Evolutionary conservation across 2,797 vertebrate species (phyloP).

Genomic region (Lepus oiostolus): DNA sequence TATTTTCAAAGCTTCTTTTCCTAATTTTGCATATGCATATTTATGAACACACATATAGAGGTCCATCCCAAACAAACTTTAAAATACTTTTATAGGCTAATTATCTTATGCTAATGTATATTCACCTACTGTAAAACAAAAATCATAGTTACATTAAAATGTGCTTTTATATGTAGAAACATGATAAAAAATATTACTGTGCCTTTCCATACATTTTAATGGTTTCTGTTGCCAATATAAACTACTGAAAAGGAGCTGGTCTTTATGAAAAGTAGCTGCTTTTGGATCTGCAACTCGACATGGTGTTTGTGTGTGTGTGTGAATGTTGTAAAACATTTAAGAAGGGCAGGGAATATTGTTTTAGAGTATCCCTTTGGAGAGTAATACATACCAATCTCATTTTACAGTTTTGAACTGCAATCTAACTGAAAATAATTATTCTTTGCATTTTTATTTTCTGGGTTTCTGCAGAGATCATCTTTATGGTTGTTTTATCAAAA

Average conservation of each 20-base stretch:
- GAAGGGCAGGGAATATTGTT: neutral
- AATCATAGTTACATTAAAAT: neutral
- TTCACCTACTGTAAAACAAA: neutral
- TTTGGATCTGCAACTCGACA: neutral
- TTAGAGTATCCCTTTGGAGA: neutral
- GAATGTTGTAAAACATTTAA: neutral
- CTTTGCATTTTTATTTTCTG: neutral
- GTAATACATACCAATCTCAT: neutral
- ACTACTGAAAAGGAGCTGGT: conserved; percentile 13
- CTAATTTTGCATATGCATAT: no score
- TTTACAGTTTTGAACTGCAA: neutral
- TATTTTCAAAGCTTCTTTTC: no score
- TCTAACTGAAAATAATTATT: neutral
- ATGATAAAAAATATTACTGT: neutral
- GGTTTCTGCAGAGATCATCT: neutral
- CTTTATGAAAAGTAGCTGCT: neutral
- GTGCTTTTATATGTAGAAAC: neutral
- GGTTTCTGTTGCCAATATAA: neutral
- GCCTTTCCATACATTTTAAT: neutral
- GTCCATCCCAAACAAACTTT: no score
- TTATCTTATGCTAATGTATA: neutral
- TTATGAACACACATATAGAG: no score
- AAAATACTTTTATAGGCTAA: neutral
- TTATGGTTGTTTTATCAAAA: neutral
- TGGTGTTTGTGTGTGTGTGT: neutral